Evolutionary conservation across 2,113 vertebrate genomes (phyloP).

Genomic region (Todiramphus saurophagus): DNA sequence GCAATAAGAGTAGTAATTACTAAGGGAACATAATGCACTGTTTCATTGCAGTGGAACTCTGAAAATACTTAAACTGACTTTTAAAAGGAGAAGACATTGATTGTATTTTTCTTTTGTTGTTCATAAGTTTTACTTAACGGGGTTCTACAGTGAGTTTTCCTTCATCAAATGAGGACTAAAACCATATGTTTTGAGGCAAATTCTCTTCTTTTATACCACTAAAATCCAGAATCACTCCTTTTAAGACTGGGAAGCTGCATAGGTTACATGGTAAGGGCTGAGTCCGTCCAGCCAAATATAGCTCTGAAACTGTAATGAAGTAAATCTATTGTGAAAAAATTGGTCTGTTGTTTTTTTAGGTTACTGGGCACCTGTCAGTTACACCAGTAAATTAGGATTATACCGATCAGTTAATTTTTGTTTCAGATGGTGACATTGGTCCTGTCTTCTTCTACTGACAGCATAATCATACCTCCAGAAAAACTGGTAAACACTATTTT

Average conservation of each 20-base stretch:
- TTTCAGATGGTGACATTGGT: not conserved
- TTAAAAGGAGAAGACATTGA: not conserved
- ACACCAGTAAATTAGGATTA: not conserved
- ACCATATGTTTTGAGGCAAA: not conserved
- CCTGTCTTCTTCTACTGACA: not conserved
- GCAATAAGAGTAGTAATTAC: conserved; percentile 44
- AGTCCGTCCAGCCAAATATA: not conserved
- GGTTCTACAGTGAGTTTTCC: not conserved
- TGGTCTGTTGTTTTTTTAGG: not conserved
- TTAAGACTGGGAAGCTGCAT: not conserved
- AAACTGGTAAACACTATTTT: not conserved
- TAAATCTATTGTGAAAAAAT: not conserved
- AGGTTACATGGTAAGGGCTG: not conserved
- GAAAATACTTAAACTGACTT: not conserved
- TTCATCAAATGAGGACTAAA: not conserved
- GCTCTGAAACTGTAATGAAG: not conserved
- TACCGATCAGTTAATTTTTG: not conserved
- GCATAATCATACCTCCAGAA: not conserved
- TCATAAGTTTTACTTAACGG: not conserved
- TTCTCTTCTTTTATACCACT: not conserved
- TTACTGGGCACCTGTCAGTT: not conserved
- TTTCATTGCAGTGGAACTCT: not conserved
- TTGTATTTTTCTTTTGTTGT: not conserved
- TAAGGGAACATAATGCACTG: conserved; percentile 4
- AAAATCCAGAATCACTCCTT: not conserved